Evolutionary conservation across 2,888 invertebrate species (phyloP), one percentile per base, ranked within the genome.

Genomic region (Rotaria magnacalcarata): DNA sequence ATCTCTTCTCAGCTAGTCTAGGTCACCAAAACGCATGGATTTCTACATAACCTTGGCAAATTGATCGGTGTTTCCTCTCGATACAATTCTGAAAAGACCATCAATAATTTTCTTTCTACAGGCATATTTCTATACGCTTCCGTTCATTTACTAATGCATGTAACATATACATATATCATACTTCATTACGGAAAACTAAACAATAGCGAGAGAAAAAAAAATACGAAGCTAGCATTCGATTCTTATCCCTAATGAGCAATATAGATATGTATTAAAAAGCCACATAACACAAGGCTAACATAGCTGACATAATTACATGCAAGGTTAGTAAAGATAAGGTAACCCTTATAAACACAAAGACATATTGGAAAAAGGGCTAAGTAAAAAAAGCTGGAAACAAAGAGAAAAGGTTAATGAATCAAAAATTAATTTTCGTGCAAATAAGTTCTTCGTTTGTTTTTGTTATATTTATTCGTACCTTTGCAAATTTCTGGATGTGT

Each of bases 401-500:
- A 14, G 50, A 11, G 11, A 52, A 52, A 11, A 14, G 11, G 11
- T 14, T 14, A 52, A 14, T 14, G 3, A 16, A 52, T 11, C 0
- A 8, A 52, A 52, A 34, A 1, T 34, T 34, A 34, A 34, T 34
- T 34, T 34, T 34, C 2, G 34, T 34, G 2, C 2, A 8, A 52
- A 14, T 14, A 52, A 14, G 14, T 52, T 14, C 3, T 8, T 52
- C 14, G 0, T 52, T n/a, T 60, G n/a, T 10, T 60, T n/a, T 27
- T 27, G 10, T n/a, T 24, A 14, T 41, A 0, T 41, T 2, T 47
- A 80, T 43, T 41, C 94, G 94, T 93, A 97, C 98, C 95, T 94
- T 96, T 97, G 93, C 98, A 98, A 87, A 96, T 97, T 92, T 95
- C 96, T 90, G 96, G 94, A 92, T 97, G 96, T 86, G 95, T 95